phyloP scores from a whole-genome alignment of 2,113 vertebrate genomes.

The Penelope pileata region DNA sequence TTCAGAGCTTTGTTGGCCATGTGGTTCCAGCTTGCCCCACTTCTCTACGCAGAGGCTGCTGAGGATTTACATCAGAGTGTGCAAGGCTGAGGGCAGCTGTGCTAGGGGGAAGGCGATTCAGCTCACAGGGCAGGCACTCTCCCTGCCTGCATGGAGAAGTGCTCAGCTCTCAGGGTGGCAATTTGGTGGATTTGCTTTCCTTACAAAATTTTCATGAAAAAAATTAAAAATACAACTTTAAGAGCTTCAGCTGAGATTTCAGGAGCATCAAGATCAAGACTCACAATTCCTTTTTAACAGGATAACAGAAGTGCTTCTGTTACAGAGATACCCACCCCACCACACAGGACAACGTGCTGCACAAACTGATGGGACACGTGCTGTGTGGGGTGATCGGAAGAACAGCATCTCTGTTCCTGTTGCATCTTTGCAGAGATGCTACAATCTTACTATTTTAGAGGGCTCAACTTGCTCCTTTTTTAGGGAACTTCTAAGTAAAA shows the following conservation, averaged over 20 bases:
- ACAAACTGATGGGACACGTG: rapidly evolving
- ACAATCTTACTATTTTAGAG: not conserved
- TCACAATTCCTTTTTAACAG: rapidly evolving
- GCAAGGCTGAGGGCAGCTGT: not conserved
- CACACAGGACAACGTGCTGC: rapidly evolving
- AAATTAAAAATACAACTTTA: rapidly evolving
- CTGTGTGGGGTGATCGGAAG: not conserved
- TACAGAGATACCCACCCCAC: rapidly evolving
- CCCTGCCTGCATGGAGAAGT: not conserved
- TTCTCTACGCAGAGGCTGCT: not conserved
- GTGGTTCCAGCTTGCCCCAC: not conserved
- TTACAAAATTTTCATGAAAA: not conserved
- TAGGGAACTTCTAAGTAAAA: not conserved
- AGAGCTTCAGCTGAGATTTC: not conserved
- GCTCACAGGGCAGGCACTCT: rapidly evolving
- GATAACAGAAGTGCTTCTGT: rapidly evolving
- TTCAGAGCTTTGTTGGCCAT: not conserved
- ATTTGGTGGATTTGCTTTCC: not conserved
- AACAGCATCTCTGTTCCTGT: rapidly evolving
- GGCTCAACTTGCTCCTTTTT: not conserved
- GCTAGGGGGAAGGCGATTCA: not conserved
- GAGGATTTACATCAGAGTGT: not conserved
- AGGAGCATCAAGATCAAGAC: not conserved
- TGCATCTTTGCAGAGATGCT: rapidly evolving
- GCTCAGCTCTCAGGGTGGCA: rapidly evolving